Evolutionary conservation across 2,113 vertebrate species (phyloP).

Genomic region (Holacanthus passer): DNA sequence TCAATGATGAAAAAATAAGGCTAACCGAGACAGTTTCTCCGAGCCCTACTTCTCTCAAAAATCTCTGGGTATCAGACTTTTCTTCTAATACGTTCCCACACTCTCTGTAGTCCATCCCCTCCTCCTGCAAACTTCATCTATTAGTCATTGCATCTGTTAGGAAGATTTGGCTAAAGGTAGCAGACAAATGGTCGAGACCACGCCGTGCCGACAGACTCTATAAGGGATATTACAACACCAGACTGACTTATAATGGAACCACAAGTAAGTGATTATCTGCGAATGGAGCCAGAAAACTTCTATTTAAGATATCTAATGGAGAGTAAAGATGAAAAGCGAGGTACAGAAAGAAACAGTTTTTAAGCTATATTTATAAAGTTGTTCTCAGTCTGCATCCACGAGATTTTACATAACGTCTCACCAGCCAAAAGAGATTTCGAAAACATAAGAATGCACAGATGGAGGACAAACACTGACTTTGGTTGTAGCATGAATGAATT

Average conservation of each 20-base stretch:
- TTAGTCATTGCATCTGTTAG: constrained; percentile 60
- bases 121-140: constrained; percentile 44
- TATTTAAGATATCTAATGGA: neutral
- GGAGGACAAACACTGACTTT: neutral
- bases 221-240: constrained; percentile 24
- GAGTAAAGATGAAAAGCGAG: neutral
- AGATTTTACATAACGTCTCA: constrained; percentile 8
- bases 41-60: neutral
- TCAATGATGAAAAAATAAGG: neutral
- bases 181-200: constrained; percentile 60
- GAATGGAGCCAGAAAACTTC: neutral
- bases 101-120: neutral
- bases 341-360: neutral
- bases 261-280: constrained; percentile 16
- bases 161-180: constrained; percentile 57
- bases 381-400: neutral
- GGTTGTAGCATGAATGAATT: neutral
- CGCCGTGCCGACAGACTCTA: constrained; percentile 15
- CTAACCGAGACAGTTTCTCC: neutral
- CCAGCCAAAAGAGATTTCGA: neutral
- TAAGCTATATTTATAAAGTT: neutral
- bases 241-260: constrained; percentile 7
- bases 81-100: neutral
- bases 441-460: constrained; percentile 18
- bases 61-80: neutral